phyloP scores from a whole-genome alignment of 2,888 invertebrate genomes.

The Cephus nigrinus region DNA sequence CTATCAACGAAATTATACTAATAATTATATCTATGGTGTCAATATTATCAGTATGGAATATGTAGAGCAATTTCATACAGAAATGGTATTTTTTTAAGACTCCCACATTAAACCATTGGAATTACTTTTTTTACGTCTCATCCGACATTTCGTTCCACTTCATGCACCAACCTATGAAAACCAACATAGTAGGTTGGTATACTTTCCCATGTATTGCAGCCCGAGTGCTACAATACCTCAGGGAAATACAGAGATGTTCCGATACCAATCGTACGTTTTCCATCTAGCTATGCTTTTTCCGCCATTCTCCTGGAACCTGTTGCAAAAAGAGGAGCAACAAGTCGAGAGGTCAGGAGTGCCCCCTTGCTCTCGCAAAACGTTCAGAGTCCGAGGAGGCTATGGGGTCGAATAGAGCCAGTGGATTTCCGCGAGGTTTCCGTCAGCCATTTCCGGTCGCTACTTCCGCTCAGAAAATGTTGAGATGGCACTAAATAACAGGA shows the following conservation, averaged over 20 bases:
- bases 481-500: not conserved
- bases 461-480: not conserved
- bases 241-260: not conserved
- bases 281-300: not conserved
- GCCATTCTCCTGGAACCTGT: conserved; percentile 28
- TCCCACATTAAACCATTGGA: not conserved
- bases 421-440: not conserved
- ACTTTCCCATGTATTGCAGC: not conserved
- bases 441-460: not conserved
- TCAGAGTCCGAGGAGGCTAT: not conserved
- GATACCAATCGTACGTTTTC: not conserved
- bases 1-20: not conserved
- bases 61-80: not conserved
- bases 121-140: not conserved
- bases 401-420: not conserved
- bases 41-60: not conserved
- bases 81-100: not conserved
- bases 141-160: not conserved
- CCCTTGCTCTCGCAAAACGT: not conserved
- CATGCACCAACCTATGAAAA: not conserved
- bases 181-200: not conserved
- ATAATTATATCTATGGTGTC: not conserved
- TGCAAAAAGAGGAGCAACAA: conserved; percentile 35
- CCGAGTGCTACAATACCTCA: not conserved
- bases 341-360: conserved; percentile 16